A percentile compares a stretch with the other conserved stretches of the same genome.
phyloP scores from a whole-genome alignment of 2,797 vertebrate species.

The Odontamblyopus rebecca region DNA sequence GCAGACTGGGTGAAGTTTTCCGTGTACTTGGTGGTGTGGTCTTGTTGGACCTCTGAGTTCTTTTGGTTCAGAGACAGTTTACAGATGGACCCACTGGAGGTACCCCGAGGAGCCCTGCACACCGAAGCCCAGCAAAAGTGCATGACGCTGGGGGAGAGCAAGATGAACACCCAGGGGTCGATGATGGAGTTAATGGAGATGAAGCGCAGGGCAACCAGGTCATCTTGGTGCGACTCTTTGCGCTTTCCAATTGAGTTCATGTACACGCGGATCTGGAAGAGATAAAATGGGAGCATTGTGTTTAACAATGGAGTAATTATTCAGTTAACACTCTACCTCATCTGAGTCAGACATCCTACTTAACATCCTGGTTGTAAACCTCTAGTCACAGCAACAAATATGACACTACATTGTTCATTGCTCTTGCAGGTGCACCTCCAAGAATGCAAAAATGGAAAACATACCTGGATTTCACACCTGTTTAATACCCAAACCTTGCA shows the following conservation, averaged over 20 bases:
- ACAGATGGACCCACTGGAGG: slow-evolving; percentile 39
- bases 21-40: not conserved
- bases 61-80: slow-evolving; percentile 32
- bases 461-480: too few species aligned
- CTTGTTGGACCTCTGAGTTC: not conserved
- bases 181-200: slow-evolving; percentile 90
- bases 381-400: not conserved
- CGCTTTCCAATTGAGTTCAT: slow-evolving; percentile 63
- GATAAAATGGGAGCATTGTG: not conserved
- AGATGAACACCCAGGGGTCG: slow-evolving; percentile 91
- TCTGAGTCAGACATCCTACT: slow-evolving; percentile 6
- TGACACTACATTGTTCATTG: too few species aligned
- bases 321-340: not conserved
- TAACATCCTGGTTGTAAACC: slow-evolving; percentile 24
- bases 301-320: slow-evolving; percentile 8
- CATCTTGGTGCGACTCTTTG: slow-evolving; percentile 30
- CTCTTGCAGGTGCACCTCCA: not conserved
- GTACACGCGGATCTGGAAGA: slow-evolving; percentile 85
- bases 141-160: slow-evolving; percentile 86
- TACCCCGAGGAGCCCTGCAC: slow-evolving; percentile 47
- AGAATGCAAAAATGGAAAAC: too few species aligned
- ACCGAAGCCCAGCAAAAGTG: slow-evolving; percentile 78
- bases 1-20: not conserved
- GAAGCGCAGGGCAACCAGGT: slow-evolving; percentile 85
- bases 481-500: too few species aligned